Percentiles rank a stretch among this genome's conserved stretches.
These are phyloP conservation scores for Pipra filicauda DNA, from an alignment of 2,113 vertebrate genomes.

Conservation along the genomic window DNA sequence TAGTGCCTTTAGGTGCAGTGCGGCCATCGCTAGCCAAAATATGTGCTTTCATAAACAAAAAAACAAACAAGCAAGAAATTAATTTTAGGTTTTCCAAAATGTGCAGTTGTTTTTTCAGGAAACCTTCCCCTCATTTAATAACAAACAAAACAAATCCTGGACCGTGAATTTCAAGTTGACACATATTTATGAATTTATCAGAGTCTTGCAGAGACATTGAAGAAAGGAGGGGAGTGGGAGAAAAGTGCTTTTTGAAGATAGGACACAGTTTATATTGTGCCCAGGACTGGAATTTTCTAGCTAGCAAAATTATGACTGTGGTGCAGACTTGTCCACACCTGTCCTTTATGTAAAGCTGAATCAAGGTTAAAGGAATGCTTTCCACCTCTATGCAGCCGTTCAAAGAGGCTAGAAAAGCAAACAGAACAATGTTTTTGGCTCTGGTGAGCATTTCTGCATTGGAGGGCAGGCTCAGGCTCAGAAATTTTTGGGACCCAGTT, in stretches of 20 bases:
- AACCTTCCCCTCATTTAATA: neutral
- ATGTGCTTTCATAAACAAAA: neutral
- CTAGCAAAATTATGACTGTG: conserved; percentile 14
- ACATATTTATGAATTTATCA: neutral
- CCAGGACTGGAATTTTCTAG: conserved; percentile 30
- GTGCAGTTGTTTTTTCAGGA: neutral
- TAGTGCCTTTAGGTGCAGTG: neutral
- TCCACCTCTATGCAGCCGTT: neutral
- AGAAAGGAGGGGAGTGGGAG: neutral
- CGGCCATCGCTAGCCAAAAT: neutral
- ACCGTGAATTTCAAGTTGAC: neutral
- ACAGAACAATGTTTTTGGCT: conserved; percentile 27
- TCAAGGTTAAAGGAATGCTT: conserved; percentile 60
- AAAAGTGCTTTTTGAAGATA: neutral
- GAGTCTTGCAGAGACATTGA: neutral
- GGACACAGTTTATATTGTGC: neutral
- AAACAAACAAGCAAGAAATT: neutral
- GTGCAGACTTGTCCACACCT: conserved; percentile 39
- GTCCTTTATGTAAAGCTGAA: conserved; percentile 13
- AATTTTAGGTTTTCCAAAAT: neutral
- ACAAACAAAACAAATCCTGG: neutral
- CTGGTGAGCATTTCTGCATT: neutral
- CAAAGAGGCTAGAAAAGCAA: conserved; percentile 20
- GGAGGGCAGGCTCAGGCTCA: conserved; percentile 37
- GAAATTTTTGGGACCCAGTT: conserved; percentile 56